Evolutionary conservation across 2,888 invertebrate genomes (phyloP), one percentile per base, ranked within the genome.

Genomic region (Volucella inanis): DNA sequence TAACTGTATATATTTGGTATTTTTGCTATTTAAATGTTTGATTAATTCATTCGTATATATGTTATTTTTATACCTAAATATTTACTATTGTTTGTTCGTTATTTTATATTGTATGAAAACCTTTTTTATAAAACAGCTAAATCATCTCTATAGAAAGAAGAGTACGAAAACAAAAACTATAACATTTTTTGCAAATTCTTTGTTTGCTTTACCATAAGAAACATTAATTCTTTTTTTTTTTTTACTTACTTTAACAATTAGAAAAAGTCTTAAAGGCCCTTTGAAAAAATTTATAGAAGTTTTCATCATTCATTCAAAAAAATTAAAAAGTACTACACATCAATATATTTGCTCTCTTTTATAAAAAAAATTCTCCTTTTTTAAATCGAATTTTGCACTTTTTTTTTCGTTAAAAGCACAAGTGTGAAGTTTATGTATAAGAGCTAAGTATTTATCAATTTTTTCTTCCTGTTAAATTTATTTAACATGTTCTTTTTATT

Each of bases 1-100:
- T 61, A 18, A 55, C 57, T 84, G 79, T 84, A 84, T 49, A 75
- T 84, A 84, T 52, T 67, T 47, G 62, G 72, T 74, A 79, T 45
- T 68, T 78, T 74, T 64, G 62, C 68, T 62, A 57, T 74, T 79
- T 74, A 64, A 74, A 55, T 78, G 59, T 79, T 75, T 74, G 61
- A 74, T 78, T 78, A 68, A 14, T 49, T 52, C 45, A 41, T 59
- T 39, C 38, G n/a, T 68, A 62, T 47, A 49, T 15, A 57, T 61
- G 12, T 54, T 67, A 52, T 59, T 75, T 50, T 41, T 65, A 78
- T 68, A 78, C 50, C 61, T 74, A 43, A 82, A 75, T 52, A 57
- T 59, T 80, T 71, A 49, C 12, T 57, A 54, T 67, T 74, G 50
- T 78, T 79, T 79, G 65, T 78, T 83, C 41, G 50, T 72, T 59